These are phyloP conservation scores for Spicauda simplicius DNA, from an alignment of 2,888 invertebrate species.

Conservation along the genomic window DNA sequence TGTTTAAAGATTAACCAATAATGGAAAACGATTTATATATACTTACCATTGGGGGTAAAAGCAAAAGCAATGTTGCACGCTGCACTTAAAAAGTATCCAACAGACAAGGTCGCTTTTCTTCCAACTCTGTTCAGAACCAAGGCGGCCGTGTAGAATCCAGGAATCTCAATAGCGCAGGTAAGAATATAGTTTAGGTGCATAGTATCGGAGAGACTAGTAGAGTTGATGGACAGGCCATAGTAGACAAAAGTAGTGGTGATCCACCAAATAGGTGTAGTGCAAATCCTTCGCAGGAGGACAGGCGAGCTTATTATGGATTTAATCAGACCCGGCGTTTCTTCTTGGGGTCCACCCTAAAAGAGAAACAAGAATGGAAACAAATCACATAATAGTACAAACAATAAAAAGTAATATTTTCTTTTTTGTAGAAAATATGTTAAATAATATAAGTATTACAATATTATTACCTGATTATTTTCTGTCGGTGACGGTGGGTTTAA, in stretches of 20 bases:
- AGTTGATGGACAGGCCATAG: conserved; percentile 91
- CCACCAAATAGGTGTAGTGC: conserved; percentile 91
- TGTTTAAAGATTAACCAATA: no score
- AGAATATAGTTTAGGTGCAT: conserved; percentile 90
- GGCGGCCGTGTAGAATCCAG: conserved; percentile 87
- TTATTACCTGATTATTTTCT: background rate
- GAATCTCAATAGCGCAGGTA: conserved; percentile 88
- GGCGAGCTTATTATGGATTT: conserved; percentile 74
- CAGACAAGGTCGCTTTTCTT: conserved; percentile 84
- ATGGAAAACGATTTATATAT: background rate
- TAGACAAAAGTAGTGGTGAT: conserved; percentile 91
- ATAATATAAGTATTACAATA: no score
- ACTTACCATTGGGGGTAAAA: conserved; percentile 81
- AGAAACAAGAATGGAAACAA: background rate
- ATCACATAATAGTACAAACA: background rate
- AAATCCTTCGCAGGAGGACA: conserved; percentile 80
- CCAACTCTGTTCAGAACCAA: conserved; percentile 86
- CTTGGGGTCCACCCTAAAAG: conserved; percentile 25
- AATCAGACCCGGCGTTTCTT: conserved; percentile 48
- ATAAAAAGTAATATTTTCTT: no score
- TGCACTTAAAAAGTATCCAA: conserved; percentile 86
- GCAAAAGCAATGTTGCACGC: conserved; percentile 69
- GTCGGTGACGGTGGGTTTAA: conserved; percentile 52
- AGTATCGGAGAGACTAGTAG: conserved; percentile 89
- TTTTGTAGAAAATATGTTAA: no score